A percentile compares a stretch with the other conserved stretches of the same genome.
phyloP scores from a whole-genome alignment of 2,797 vertebrate genomes.

The Pseudochaenichthys georgianus region DNA sequence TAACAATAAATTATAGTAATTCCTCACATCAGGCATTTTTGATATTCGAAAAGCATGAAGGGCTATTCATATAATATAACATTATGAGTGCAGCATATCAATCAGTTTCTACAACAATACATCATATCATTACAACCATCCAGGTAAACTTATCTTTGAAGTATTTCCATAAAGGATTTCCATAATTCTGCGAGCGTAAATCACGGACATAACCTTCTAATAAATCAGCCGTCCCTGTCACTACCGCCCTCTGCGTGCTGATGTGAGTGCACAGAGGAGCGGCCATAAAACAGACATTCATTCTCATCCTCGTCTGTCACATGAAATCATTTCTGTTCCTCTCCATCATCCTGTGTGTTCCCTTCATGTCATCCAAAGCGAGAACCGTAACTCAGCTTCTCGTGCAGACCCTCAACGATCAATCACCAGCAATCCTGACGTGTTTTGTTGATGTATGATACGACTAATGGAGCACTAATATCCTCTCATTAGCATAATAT shows the following conservation, averaged over 20 bases:
- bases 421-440: neutral
- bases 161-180: slow-evolving; percentile 8
- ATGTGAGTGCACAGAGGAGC: slow-evolving; percentile 32
- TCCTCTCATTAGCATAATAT: neutral
- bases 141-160: neutral
- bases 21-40: neutral
- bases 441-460: slow-evolving; percentile 6
- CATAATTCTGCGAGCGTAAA: neutral
- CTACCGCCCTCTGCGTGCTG: slow-evolving; percentile 13
- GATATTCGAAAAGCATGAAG: neutral
- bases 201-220: slow-evolving; percentile 13
- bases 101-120: neutral
- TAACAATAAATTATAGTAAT: neutral
- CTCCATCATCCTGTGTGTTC: slow-evolving; percentile 19
- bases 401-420: slow-evolving; percentile 25
- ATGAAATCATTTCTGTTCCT: slow-evolving; percentile 51
- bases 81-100: neutral
- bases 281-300: slow-evolving; percentile 43
- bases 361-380: slow-evolving; percentile 46
- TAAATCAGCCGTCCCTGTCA: slow-evolving; percentile 29
- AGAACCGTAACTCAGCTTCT: slow-evolving; percentile 56
- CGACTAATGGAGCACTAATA: slow-evolving; percentile 19
- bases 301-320: slow-evolving; percentile 59
- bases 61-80: neutral
- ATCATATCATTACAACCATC: neutral